phyloP scores from a whole-genome alignment of 2,888 invertebrate genomes.

The Apamea crenata region DNA sequence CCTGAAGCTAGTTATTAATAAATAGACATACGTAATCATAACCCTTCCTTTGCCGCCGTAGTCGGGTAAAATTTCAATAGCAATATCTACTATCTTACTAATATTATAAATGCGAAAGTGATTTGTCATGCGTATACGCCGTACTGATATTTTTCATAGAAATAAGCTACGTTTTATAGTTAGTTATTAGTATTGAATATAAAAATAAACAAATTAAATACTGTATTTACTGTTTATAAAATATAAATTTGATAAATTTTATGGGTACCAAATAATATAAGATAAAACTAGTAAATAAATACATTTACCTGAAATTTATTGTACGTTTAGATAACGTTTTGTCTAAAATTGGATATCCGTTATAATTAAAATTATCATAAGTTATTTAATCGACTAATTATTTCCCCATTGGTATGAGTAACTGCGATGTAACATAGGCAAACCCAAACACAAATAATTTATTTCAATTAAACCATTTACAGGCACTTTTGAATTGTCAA shows the following conservation, averaged over 20 bases:
- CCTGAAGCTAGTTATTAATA: neutral
- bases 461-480: too few relatives aligned
- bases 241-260: neutral
- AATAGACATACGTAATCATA: neutral
- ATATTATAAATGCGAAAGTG: neutral
- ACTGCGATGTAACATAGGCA: neutral
- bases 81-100: neutral
- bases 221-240: neutral
- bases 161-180: neutral
- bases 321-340: neutral
- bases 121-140: neutral
- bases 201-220: neutral
- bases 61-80: neutral
- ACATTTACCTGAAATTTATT: neutral
- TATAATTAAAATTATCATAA: constrained; percentile 14
- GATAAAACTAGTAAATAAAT: neutral
- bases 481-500: too few relatives aligned
- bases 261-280: neutral
- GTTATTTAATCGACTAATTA: neutral
- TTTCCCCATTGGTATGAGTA: neutral
- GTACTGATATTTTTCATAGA: neutral
- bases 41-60: neutral
- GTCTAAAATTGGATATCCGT: constrained; percentile 1
- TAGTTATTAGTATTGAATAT: neutral
- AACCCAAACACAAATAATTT: too few relatives aligned